Conservation (phyloP, 2,888 invertebrate genomes). For the Brachypalpus laphriformis region DNA sequence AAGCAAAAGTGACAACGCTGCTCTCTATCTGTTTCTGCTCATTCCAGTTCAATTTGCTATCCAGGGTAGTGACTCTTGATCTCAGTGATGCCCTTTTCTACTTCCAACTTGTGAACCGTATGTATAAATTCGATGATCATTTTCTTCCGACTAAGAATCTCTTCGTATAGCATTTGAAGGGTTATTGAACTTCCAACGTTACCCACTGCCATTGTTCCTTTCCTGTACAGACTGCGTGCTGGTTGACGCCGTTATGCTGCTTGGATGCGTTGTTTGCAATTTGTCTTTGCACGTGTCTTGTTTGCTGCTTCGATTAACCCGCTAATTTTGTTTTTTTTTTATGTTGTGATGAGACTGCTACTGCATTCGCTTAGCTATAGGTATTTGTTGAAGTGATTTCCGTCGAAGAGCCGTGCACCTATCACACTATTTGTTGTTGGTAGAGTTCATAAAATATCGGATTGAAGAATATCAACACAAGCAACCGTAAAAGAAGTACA, state of each 20-base stretch:
- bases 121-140: background rate
- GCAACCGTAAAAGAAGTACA: too few species aligned
- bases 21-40: too few species aligned
- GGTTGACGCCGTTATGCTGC: background rate
- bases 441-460: slow-evolving; percentile 3
- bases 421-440: background rate
- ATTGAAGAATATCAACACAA: background rate
- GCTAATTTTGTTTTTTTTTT: too few species aligned
- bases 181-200: slow-evolving; percentile 18
- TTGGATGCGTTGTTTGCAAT: too few species aligned
- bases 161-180: slow-evolving; percentile 4
- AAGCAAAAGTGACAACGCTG: too few species aligned
- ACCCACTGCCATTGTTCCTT: background rate
- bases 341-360: background rate
- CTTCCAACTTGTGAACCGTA: slow-evolving; percentile 3
- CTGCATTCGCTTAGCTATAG: background rate
- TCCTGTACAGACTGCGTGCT: background rate
- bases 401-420: too few species aligned
- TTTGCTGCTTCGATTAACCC: too few species aligned
- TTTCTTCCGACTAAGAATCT: slow-evolving; percentile 2
- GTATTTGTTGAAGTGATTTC: slow-evolving; percentile 21
- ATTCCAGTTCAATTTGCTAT: too few species aligned
- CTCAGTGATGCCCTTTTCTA: slow-evolving; percentile 6
- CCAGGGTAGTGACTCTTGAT: background rate
- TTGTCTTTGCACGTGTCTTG: too few species aligned